Percentiles rank a stretch among this genome's conserved stretches.
Conservation (phyloP, 2,113 vertebrate species). For the Myocastor coypus region DNA sequence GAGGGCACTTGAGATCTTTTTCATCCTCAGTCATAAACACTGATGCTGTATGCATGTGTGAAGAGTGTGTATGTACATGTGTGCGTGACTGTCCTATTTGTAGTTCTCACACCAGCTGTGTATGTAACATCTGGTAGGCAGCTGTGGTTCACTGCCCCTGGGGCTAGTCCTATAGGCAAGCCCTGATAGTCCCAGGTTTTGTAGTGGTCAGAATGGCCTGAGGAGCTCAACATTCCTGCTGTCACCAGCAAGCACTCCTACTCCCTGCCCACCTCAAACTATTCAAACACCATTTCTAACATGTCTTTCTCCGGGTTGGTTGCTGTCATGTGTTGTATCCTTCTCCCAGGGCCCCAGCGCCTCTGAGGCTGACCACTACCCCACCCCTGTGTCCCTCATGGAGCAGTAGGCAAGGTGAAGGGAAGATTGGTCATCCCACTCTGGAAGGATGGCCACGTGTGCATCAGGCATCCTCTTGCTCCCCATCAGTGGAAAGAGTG, state of each 20-base stretch:
- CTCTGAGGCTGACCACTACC: not conserved
- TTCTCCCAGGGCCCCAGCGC: not conserved
- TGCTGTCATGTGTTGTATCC: not conserved
- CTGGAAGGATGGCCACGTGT: accelerated
- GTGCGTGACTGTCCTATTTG: not conserved
- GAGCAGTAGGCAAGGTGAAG: not conserved
- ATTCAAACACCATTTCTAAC: not conserved
- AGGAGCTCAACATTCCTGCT: not conserved
- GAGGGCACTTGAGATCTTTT: not conserved
- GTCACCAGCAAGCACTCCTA: not conserved
- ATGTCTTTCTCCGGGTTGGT: not conserved
- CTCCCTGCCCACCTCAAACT: not conserved
- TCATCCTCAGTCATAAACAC: not conserved
- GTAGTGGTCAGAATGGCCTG: not conserved
- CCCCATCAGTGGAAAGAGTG: not conserved
- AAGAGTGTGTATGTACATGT: not conserved
- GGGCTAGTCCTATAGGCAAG: not conserved
- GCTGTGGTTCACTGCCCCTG: not conserved
- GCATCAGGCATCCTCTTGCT: not conserved
- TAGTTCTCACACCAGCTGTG: not conserved
- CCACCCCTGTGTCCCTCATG: not conserved
- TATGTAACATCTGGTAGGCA: not conserved
- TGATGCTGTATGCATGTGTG: not conserved
- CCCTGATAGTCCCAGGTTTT: not conserved
- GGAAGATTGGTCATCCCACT: not conserved